A percentile compares a stretch with the other conserved stretches of the same genome.
Evolutionary conservation across 2,113 vertebrate species (phyloP).

Genomic region (Zosterops lateralis): DNA sequence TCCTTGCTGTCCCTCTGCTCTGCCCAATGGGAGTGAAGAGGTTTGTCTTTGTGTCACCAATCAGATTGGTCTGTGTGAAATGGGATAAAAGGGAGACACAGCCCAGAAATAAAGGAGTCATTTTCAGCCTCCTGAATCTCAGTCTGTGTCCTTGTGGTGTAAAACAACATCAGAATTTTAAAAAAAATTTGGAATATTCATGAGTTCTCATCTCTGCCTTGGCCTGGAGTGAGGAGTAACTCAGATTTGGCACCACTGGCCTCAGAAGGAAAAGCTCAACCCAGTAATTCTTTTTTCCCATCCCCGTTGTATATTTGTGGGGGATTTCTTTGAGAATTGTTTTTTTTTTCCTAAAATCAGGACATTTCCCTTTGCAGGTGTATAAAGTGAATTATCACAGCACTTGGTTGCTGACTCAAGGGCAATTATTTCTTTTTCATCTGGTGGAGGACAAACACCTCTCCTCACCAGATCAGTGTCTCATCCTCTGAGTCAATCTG

Average conservation of each 20-base stretch:
- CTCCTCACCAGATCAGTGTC: too few relatives aligned
- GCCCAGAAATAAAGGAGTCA: too few relatives aligned
- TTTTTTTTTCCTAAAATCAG: background rate
- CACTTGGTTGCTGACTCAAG: background rate
- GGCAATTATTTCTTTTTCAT: background rate
- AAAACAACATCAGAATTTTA: background rate
- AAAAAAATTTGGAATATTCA: too few relatives aligned
- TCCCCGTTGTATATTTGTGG: background rate
- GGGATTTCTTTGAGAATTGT: background rate
- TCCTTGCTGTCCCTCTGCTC: too few relatives aligned
- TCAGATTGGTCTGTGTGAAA: too few relatives aligned
- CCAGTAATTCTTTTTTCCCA: rapidly evolving
- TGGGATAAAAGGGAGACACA: too few relatives aligned
- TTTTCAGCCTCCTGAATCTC: too few relatives aligned
- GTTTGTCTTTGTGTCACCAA: too few relatives aligned
- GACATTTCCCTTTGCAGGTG: background rate
- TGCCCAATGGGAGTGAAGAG: too few relatives aligned
- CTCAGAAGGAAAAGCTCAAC: background rate
- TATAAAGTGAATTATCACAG: background rate
- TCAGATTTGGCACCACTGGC: background rate
- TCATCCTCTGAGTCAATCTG: background rate
- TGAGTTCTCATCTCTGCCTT: rapidly evolving
- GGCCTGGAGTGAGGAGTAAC: too few relatives aligned
- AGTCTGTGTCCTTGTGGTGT: too few relatives aligned
- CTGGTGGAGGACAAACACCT: background rate